These are phyloP conservation scores for Ammodytes dubius DNA, from an alignment of 2,113 vertebrate genomes.

Conservation along the genomic window DNA sequence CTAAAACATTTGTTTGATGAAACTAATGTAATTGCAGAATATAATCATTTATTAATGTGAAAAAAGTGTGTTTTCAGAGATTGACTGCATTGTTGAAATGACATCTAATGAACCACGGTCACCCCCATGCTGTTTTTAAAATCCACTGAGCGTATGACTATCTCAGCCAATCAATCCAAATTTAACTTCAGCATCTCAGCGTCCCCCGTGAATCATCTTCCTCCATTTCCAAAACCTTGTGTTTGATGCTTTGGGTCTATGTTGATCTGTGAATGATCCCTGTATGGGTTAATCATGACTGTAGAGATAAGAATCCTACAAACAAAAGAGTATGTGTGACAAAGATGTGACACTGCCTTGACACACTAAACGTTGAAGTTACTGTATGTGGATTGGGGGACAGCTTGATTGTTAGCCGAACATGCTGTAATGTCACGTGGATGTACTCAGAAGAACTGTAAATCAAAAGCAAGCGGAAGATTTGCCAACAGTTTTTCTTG, in stretches of 20 bases:
- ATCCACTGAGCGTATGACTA: background rate
- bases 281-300: slow-evolving; percentile 4
- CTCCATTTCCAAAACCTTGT: slow-evolving; percentile 2
- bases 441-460: slow-evolving; percentile 47
- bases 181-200: background rate
- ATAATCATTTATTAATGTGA: slow-evolving; percentile 31
- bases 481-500: slow-evolving; percentile 43
- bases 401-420: slow-evolving; percentile 51
- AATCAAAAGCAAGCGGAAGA: slow-evolving; percentile 42
- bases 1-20: background rate
- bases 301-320: background rate
- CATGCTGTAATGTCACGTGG: slow-evolving; percentile 20
- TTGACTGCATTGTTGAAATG: slow-evolving; percentile 15
- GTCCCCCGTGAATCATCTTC: slow-evolving; percentile 8
- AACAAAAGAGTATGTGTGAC: slow-evolving; percentile 7
- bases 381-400: slow-evolving; percentile 6
- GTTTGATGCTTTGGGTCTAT: slow-evolving; percentile 23
- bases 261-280: slow-evolving; percentile 20
- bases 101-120: slow-evolving; percentile 13
- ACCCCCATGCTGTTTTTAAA: background rate
- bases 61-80: slow-evolving; percentile 4
- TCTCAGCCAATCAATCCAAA: slow-evolving; percentile 3
- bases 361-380: background rate
- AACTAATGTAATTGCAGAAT: slow-evolving; percentile 3
- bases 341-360: slow-evolving; percentile 3